Evolutionary conservation across 2,888 invertebrate species (phyloP).

Genomic region (Acrocyrtus sp.): DNA sequence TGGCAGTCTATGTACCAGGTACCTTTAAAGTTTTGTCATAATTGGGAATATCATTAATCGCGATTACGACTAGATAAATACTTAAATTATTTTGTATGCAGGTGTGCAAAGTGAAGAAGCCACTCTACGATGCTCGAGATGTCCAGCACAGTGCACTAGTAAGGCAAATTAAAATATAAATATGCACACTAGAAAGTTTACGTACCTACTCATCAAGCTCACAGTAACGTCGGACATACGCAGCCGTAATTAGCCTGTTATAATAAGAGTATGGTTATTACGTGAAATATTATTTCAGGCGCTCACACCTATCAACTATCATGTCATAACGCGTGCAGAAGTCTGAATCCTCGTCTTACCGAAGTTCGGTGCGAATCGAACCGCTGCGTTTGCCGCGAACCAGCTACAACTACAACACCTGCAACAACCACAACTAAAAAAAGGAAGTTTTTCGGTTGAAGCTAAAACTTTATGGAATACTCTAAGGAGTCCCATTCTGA

Average conservation of each 20-base stretch:
- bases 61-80: too few relatives aligned
- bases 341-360: slow-evolving; percentile 18
- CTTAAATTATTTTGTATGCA: too few relatives aligned
- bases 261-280: neutral
- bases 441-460: slow-evolving; percentile 24
- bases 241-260: neutral
- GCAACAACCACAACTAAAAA: slow-evolving; percentile 18
- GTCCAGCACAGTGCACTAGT: slow-evolving; percentile 34
- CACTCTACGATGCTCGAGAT: slow-evolving; percentile 20
- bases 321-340: slow-evolving; percentile 34
- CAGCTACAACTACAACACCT: slow-evolving; percentile 16
- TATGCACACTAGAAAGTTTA: too few relatives aligned
- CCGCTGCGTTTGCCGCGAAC: slow-evolving; percentile 25
- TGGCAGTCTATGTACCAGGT: too few relatives aligned
- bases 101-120: too few relatives aligned
- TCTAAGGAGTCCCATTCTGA: too few relatives aligned
- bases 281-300: too few relatives aligned
- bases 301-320: slow-evolving; percentile 32
- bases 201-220: neutral
- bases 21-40: too few relatives aligned
- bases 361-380: slow-evolving; percentile 24
- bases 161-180: neutral
- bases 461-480: too few relatives aligned
- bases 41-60: too few relatives aligned
- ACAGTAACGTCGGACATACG: neutral